phyloP scores from a whole-genome alignment of 2,888 invertebrate species.

The Alloscopus bannaensis region DNA sequence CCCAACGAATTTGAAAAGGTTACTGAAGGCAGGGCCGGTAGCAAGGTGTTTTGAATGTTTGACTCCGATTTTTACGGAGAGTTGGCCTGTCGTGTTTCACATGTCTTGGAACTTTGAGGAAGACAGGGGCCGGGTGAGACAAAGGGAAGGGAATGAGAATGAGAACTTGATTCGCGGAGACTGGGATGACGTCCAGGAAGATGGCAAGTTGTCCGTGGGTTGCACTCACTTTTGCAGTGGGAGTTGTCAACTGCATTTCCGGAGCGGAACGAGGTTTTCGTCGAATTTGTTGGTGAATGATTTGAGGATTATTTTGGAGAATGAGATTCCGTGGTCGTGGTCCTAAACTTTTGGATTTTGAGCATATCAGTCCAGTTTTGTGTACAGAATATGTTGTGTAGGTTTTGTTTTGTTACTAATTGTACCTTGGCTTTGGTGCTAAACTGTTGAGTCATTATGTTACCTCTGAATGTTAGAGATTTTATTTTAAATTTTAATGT shows the following conservation, averaged over 20 bases:
- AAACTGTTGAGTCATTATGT: too few relatives aligned
- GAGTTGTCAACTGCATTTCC: conserved; percentile 46
- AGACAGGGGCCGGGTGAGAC: conserved; percentile 20
- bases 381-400: too few relatives aligned
- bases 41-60: conserved; percentile 67
- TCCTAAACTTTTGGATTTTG: too few relatives aligned
- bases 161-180: conserved; percentile 34
- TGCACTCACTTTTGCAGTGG: conserved; percentile 59
- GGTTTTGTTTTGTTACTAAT: too few relatives aligned
- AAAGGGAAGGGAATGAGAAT: conserved; percentile 4
- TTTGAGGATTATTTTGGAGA: conserved; percentile 50
- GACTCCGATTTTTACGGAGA: conserved; percentile 64
- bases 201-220: conserved; percentile 49
- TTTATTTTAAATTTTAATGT: too few relatives aligned
- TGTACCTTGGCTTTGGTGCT: too few relatives aligned
- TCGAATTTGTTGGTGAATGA: conserved; percentile 52
- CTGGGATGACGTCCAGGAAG: conserved; percentile 41
- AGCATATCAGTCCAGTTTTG: too few relatives aligned
- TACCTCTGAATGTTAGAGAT: too few relatives aligned
- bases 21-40: conserved; percentile 58
- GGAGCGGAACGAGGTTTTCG: conserved; percentile 18
- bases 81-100: conserved; percentile 64
- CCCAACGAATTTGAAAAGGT: conserved; percentile 47
- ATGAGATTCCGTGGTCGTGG: conserved; percentile 46
- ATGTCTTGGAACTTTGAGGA: conserved; percentile 42